Conservation (phyloP, 2,797 vertebrate genomes). For the Oreochromis grahami region DNA sequence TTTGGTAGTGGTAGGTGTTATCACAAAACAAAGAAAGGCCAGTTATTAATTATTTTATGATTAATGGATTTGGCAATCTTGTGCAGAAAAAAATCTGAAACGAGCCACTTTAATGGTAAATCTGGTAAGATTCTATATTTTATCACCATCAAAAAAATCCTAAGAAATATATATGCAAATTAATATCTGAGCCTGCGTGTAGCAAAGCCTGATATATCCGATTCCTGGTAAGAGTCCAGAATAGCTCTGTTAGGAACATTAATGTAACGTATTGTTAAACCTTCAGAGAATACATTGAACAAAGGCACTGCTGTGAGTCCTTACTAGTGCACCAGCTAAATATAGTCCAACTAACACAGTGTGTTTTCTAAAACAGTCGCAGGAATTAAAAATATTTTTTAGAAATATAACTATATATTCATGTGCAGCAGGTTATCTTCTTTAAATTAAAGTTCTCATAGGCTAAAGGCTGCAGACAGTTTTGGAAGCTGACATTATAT, state of each 20-base stretch:
- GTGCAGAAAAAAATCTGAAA: background rate
- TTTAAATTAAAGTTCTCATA: background rate
- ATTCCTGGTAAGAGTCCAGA: background rate
- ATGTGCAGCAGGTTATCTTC: background rate
- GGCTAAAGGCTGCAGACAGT: background rate
- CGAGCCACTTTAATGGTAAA: background rate
- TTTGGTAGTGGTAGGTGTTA: background rate
- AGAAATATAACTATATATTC: background rate
- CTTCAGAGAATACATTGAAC: background rate
- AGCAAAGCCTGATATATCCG: background rate
- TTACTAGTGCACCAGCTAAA: background rate
- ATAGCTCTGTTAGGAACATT: background rate
- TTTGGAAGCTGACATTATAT: background rate
- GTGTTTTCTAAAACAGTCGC: background rate
- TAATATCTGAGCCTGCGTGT: background rate
- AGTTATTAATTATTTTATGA: background rate
- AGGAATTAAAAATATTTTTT: background rate
- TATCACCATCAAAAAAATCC: background rate
- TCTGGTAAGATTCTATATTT: background rate
- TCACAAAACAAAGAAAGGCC: background rate
- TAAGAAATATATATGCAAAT: background rate
- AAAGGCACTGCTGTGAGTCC: background rate
- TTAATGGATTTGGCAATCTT: background rate
- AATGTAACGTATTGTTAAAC: background rate
- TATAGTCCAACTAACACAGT: background rate